Evolutionary conservation across 1,140 invertebrate genomes (phyloP).

Genomic region (Scaptomyza graminum): DNA sequence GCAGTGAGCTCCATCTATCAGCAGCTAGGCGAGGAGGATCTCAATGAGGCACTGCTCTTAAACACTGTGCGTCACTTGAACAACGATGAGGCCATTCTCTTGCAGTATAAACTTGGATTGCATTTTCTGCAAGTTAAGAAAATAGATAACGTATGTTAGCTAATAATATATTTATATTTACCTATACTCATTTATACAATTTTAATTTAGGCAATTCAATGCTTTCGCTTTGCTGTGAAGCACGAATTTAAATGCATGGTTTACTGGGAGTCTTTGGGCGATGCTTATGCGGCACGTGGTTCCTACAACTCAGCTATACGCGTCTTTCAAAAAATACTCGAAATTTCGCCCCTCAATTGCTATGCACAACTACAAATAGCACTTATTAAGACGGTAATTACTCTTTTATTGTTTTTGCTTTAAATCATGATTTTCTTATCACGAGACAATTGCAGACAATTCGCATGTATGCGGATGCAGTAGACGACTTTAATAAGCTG

Average conservation of each 20-base stretch:
- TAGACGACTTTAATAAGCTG: constrained; percentile 88
- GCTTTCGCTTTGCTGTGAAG: constrained; percentile 90
- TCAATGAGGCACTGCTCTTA: constrained; percentile 88
- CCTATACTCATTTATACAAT: background rate
- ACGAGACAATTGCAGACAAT: constrained; percentile 84
- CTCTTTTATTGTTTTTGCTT: background rate
- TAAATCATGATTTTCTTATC: constrained; percentile 1
- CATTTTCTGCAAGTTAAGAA: constrained; percentile 90
- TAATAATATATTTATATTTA: background rate
- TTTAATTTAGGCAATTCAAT: constrained; percentile 86
- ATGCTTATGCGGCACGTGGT: constrained; percentile 93
- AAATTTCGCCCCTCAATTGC: constrained; percentile 87
- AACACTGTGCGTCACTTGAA: constrained; percentile 85
- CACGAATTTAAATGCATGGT: constrained; percentile 88
- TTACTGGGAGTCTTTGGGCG: constrained; percentile 94
- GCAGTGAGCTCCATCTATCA: constrained; percentile 91
- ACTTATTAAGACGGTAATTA: constrained; percentile 88
- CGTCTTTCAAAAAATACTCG: constrained; percentile 91
- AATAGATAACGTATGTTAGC: constrained; percentile 84
- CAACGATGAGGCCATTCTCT: constrained; percentile 88
- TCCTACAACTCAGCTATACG: constrained; percentile 93
- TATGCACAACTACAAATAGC: constrained; percentile 93
- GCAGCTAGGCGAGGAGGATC: constrained; percentile 87
- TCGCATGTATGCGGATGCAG: constrained; percentile 89
- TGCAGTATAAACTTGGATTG: constrained; percentile 91